These are phyloP conservation scores for Dusona sp. DNA, from an alignment of 2,888 invertebrate genomes.

Conservation along the genomic window DNA sequence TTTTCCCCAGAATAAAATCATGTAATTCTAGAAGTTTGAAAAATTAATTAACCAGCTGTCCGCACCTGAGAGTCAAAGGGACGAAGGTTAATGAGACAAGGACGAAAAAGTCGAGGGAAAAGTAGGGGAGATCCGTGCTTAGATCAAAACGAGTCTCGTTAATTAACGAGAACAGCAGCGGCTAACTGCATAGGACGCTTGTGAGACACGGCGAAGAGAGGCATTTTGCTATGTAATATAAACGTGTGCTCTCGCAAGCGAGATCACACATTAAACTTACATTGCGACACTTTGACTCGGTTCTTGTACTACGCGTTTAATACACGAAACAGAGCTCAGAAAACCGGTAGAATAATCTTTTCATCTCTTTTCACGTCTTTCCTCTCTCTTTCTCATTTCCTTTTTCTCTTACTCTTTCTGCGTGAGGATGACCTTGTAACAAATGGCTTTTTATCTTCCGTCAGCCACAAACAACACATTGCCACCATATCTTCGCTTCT, in stretches of 20 bases:
- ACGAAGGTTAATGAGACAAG: conserved; percentile 2
- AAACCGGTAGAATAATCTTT: conserved; percentile 40
- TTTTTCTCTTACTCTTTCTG: conserved; percentile 55
- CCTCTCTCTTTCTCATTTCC: conserved; percentile 63
- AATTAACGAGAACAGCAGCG: conserved; percentile 32
- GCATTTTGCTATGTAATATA: not conserved
- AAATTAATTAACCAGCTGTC: not conserved
- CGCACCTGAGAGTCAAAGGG: conserved; percentile 4
- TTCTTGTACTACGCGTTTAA: conserved; percentile 28
- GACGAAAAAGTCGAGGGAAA: not conserved
- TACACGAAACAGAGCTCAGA: conserved; percentile 34
- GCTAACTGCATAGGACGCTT: not conserved
- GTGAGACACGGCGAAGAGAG: not conserved
- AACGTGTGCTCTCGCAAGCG: conserved; percentile 16
- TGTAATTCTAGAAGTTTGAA: not conserved
- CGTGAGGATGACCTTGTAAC: conserved; percentile 79
- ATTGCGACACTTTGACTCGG: conserved; percentile 58
- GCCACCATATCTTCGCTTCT: conserved; percentile 52
- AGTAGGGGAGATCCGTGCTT: not conserved
- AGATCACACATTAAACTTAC: conserved; percentile 48
- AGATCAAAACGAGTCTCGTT: conserved; percentile 30
- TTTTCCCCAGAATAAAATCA: not conserved
- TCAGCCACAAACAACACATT: conserved; percentile 75
- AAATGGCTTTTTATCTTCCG: conserved; percentile 77
- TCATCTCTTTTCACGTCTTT: conserved; percentile 56